A percentile compares a stretch with the other conserved stretches of the same genome.
These are phyloP conservation scores for Cordilura impudica DNA, from an alignment of 2,888 invertebrate species.

Conservation along the genomic window DNA sequence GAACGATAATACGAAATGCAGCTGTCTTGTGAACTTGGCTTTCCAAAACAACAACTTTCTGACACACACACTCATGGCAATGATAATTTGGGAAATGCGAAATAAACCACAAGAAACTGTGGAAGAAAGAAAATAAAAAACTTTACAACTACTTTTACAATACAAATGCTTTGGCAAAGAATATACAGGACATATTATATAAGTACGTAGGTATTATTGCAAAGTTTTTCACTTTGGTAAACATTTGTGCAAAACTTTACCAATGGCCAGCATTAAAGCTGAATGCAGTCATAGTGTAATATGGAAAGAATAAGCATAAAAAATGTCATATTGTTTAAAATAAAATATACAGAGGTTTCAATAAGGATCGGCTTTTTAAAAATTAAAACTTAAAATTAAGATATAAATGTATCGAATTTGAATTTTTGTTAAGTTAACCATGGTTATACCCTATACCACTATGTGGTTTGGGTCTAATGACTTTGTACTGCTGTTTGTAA, in stretches of 20 bases:
- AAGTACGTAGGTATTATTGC: slow-evolving; percentile 16
- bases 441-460: no score
- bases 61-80: slow-evolving; percentile 23
- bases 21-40: slow-evolving; percentile 48
- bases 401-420: no score
- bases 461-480: no score
- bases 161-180: slow-evolving; percentile 26
- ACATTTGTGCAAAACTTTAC: slow-evolving; percentile 54
- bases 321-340: slow-evolving; percentile 1
- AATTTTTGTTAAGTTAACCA: no score
- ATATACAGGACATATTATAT: not conserved
- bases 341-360: no score
- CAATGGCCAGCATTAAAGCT: not conserved
- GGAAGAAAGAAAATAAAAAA: not conserved
- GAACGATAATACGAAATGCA: slow-evolving; percentile 52
- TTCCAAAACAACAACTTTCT: slow-evolving; percentile 21
- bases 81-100: slow-evolving; percentile 33
- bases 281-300: no score
- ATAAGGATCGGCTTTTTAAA: no score
- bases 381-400: no score
- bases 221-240: slow-evolving; percentile 60
- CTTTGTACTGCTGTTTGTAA: no score
- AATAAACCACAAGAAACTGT: slow-evolving; percentile 17
- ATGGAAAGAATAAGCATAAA: not conserved
- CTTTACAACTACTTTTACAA: slow-evolving; percentile 20